Conservation (phyloP, 2,888 invertebrate species). For the Ophion ellenae region DNA sequence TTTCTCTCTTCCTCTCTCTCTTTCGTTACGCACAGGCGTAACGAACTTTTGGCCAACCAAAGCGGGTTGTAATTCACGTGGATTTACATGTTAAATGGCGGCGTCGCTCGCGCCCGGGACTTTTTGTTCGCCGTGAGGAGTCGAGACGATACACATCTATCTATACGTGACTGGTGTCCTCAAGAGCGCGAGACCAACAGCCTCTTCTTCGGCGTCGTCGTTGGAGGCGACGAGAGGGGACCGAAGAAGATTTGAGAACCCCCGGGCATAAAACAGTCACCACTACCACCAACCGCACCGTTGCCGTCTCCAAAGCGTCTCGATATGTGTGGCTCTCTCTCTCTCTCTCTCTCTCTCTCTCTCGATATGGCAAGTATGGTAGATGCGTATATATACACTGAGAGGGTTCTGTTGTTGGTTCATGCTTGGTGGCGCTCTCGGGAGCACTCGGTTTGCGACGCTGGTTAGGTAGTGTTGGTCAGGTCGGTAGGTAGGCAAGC, state of each 20-base stretch:
- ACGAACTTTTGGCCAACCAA: slow-evolving; percentile 1
- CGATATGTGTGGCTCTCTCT: background rate
- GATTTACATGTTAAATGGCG: slow-evolving; percentile 5
- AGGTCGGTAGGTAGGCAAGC: slow-evolving; percentile 75
- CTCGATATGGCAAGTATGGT: background rate
- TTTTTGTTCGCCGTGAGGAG: background rate
- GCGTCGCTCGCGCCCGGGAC: background rate
- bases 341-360: background rate
- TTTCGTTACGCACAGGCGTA: background rate
- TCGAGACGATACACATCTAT: slow-evolving; percentile 4
- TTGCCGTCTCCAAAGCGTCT: slow-evolving; percentile 24
- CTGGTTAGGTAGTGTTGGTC: slow-evolving; percentile 61
- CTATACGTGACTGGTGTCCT: slow-evolving; percentile 17
- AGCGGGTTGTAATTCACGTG: slow-evolving; percentile 1
- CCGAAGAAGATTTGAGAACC: slow-evolving; percentile 74
- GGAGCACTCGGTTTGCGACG: slow-evolving; percentile 38
- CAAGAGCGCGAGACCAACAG: background rate
- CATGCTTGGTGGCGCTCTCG: slow-evolving; percentile 39
- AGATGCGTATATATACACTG: background rate
- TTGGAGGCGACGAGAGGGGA: background rate
- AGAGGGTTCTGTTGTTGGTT: background rate
- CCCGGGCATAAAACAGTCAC: slow-evolving; percentile 46
- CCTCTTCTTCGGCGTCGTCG: background rate
- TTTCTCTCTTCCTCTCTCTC: background rate
- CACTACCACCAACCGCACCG: slow-evolving; percentile 17